These are phyloP conservation scores for Aphaenogaster ashmeadi DNA, from an alignment of 1,140 invertebrate species.

Conservation along the genomic window DNA sequence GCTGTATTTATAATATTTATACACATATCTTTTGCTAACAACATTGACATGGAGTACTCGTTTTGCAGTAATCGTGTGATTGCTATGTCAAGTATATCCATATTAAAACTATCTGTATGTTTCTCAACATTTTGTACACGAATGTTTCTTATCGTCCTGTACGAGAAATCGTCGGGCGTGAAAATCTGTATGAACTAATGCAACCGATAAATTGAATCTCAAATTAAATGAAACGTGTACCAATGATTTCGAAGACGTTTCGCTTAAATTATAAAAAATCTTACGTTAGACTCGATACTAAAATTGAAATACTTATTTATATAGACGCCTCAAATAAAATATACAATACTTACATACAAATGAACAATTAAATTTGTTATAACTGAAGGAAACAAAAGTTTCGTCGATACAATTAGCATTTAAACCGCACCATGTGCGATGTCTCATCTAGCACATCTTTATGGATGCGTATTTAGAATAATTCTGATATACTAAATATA, in stretches of 20 bases:
- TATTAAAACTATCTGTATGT: constrained; percentile 60
- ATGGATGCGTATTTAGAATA: background rate
- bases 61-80: constrained; percentile 62
- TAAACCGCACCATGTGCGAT: background rate
- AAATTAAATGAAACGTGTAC: constrained; percentile 35
- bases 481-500: constrained; percentile 41
- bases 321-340: constrained; percentile 24
- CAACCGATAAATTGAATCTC: constrained; percentile 15
- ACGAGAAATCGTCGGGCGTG: constrained; percentile 49
- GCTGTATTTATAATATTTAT: constrained; percentile 67
- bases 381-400: background rate
- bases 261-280: constrained; percentile 1
- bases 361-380: background rate
- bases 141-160: constrained; percentile 62
- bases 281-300: background rate
- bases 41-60: constrained; percentile 70
- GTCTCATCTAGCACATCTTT: background rate
- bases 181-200: constrained; percentile 42
- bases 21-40: constrained; percentile 58
- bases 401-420: background rate
- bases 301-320: constrained; percentile 14
- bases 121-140: constrained; percentile 68
- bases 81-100: constrained; percentile 18
- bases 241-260: constrained; percentile 9
- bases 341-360: constrained; percentile 24